Conservation (phyloP, 2,888 invertebrate genomes). For the Xestia ashworthii region DNA sequence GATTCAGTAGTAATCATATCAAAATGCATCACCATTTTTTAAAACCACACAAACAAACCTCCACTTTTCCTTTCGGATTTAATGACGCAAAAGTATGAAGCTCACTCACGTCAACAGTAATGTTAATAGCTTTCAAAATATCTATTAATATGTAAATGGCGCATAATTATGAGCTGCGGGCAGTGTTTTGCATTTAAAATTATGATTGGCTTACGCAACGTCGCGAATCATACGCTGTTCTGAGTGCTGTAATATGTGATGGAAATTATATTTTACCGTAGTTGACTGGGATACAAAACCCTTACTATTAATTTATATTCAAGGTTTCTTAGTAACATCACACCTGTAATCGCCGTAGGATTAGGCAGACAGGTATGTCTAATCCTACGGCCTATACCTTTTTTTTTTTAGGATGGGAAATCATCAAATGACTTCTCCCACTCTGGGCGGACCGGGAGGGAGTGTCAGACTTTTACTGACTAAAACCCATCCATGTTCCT, state of each 20-base stretch:
- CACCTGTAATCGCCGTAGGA: no score
- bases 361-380: no score
- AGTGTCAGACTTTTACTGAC: no score
- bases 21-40: neutral
- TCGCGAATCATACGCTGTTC: conserved; percentile 18
- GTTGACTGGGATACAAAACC: neutral
- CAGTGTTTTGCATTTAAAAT: conserved; percentile 50
- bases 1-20: neutral
- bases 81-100: conserved; percentile 17
- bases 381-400: no score
- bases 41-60: no score
- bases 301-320: neutral
- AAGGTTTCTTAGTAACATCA: neutral
- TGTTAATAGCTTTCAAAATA: conserved; percentile 48
- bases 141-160: conserved; percentile 51
- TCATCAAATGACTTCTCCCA: no score
- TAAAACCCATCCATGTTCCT: no score
- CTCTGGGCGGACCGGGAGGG: no score
- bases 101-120: conserved; percentile 18
- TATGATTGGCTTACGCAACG: conserved; percentile 40
- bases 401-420: no score
- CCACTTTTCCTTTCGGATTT: neutral
- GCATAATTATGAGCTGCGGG: conserved; percentile 41
- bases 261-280: conserved; percentile 18
- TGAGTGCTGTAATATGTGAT: conserved; percentile 10